Evolutionary conservation across 2,113 vertebrate species (phyloP).

Genomic region (Thamnophis sirtalis): DNA sequence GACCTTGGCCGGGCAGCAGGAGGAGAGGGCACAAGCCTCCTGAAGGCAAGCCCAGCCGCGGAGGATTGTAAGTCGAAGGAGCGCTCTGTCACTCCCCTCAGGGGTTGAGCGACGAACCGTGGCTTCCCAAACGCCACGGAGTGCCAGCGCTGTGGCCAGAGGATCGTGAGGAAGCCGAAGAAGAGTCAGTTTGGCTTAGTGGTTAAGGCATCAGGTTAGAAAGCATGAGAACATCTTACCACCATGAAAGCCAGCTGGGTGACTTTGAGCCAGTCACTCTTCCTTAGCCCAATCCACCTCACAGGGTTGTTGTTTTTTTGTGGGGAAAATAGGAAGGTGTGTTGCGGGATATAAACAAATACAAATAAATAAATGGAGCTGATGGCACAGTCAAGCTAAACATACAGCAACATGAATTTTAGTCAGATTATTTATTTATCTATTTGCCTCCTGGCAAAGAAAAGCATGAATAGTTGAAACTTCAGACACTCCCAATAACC

Average conservation of each 20-base stretch:
- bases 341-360: neutral
- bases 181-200: neutral
- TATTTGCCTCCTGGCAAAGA: neutral
- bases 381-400: neutral
- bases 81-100: no score
- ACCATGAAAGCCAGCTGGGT: neutral
- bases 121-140: no score
- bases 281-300: neutral
- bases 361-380: neutral
- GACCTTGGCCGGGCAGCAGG: no score
- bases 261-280: neutral
- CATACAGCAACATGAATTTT: neutral
- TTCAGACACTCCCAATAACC: neutral
- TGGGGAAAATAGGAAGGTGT: neutral
- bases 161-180: no score
- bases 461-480: neutral
- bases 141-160: no score
- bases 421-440: neutral
- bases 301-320: neutral
- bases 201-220: neutral
- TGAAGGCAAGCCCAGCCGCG: no score
- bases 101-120: no score
- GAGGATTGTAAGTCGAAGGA: no score
- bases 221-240: neutral
- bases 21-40: no score